phyloP scores from a whole-genome alignment of 2,888 invertebrate genomes.

The Archips crataeganus region DNA sequence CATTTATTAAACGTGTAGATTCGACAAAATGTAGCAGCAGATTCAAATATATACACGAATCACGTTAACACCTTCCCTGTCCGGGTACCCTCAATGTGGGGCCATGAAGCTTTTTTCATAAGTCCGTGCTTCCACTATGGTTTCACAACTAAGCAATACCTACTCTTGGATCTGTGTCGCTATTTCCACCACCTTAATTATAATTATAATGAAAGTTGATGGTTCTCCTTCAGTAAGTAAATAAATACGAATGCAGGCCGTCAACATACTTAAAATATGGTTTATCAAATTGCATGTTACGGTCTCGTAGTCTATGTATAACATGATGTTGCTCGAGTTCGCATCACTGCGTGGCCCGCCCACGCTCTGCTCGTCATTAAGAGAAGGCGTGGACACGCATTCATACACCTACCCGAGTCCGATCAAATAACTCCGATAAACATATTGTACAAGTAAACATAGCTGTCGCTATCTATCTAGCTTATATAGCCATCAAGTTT shows the following conservation, averaged over 20 bases:
- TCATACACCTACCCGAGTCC: not conserved
- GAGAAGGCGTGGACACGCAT: slow-evolving; percentile 18
- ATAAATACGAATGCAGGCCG: not conserved
- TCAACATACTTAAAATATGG: slow-evolving; percentile 2
- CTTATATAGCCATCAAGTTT: not conserved
- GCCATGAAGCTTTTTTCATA: too few relatives aligned
- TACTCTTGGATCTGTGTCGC: too few relatives aligned
- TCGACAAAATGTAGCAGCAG: too few relatives aligned
- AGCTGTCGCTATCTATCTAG: not conserved
- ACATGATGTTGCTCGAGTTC: not conserved
- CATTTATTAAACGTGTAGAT: too few relatives aligned
- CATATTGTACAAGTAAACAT: slow-evolving; percentile 1
- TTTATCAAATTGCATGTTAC: not conserved
- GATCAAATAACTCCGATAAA: slow-evolving; percentile 4
- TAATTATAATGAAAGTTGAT: not conserved
- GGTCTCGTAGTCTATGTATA: not conserved
- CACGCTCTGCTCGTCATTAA: slow-evolving; percentile 13
- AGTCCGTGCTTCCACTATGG: too few relatives aligned
- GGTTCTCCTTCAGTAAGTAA: too few relatives aligned
- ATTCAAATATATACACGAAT: too few relatives aligned
- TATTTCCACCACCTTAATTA: not conserved
- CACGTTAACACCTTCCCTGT: too few relatives aligned
- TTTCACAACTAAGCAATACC: too few relatives aligned
- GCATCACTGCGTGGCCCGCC: slow-evolving; percentile 10
- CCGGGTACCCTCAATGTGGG: too few relatives aligned